Conservation (phyloP, 2,113 vertebrate genomes). For the Excalfactoria chinensis region DNA sequence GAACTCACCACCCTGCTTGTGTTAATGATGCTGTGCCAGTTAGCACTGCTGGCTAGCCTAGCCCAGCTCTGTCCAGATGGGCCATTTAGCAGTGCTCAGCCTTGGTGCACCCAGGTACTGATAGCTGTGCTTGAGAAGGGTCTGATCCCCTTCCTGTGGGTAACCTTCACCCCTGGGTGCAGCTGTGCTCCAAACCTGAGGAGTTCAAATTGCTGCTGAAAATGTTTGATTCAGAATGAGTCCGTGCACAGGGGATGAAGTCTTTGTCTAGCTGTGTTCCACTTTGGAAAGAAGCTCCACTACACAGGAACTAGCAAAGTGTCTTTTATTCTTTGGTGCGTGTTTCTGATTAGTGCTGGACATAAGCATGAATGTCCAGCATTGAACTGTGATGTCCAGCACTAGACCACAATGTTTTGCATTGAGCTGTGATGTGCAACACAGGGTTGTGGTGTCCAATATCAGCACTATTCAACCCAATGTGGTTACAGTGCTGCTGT, state of each 20-base stretch:
- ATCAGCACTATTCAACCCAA: not conserved
- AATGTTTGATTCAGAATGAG: slow-evolving; percentile 12
- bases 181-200: not conserved
- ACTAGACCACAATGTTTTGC: no score
- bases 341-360: slow-evolving; percentile 73
- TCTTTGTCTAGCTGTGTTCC: slow-evolving; percentile 24
- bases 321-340: slow-evolving; percentile 13
- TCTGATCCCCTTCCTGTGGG: not conserved
- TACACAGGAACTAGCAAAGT: slow-evolving; percentile 40
- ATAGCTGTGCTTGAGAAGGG: not conserved
- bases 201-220: not conserved
- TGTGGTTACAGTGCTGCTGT: not conserved
- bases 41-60: not conserved
- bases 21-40: not conserved
- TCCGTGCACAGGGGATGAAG: not conserved
- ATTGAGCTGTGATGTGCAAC: not conserved
- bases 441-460: not conserved
- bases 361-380: not conserved
- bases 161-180: not conserved
- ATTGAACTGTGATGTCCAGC: no score
- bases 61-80: not conserved
- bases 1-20: not conserved
- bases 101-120: not conserved
- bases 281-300: slow-evolving; percentile 31
- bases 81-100: no score